Evolutionary conservation across 2,888 invertebrate species (phyloP).

Genomic region (Cephus pulcher): DNA sequence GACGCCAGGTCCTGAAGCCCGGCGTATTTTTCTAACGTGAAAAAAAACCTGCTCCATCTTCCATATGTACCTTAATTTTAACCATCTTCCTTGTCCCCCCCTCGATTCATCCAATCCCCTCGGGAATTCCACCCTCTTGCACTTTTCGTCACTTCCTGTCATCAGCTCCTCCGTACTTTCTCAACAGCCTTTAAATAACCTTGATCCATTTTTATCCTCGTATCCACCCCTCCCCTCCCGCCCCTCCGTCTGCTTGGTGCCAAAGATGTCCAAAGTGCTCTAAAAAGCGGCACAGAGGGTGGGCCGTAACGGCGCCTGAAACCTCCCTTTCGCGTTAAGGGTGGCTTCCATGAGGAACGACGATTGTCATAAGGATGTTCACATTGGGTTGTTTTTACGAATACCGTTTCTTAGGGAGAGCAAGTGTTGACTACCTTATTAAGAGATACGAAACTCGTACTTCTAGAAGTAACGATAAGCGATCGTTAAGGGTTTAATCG

Average conservation of each 20-base stretch:
- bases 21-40: background rate
- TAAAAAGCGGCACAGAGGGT: background rate
- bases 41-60: background rate
- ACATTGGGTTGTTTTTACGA: background rate
- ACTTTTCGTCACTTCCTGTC: background rate
- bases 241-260: background rate
- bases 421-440: background rate
- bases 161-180: background rate
- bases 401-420: background rate
- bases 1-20: background rate
- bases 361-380: background rate
- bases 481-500: background rate
- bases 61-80: background rate
- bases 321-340: background rate
- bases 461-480: background rate
- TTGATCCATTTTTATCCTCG: background rate
- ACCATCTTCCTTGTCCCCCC: background rate
- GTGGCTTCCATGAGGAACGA: background rate
- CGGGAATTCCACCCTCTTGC: background rate
- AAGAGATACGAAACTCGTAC: background rate
- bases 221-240: background rate
- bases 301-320: background rate
- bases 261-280: background rate
- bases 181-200: background rate
- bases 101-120: background rate